Evolutionary conservation across 2,797 vertebrate genomes (phyloP).

Genomic region (Falco berigora): DNA sequence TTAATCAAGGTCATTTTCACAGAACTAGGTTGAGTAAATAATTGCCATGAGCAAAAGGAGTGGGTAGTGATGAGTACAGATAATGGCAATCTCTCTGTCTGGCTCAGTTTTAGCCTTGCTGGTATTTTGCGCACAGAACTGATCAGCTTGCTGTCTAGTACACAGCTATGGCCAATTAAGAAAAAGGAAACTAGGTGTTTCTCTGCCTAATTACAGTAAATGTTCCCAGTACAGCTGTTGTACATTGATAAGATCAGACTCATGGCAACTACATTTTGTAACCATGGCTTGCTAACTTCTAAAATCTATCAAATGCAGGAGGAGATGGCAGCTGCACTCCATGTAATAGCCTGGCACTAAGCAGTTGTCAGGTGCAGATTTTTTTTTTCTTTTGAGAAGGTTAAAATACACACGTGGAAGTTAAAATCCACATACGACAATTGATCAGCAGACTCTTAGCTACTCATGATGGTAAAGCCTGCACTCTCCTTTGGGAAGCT

Average conservation of each 20-base stretch:
- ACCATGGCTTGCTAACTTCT: neutral
- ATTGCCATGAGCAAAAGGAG: neutral
- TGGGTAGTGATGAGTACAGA: neutral
- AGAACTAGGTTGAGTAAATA: neutral
- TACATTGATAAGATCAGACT: neutral
- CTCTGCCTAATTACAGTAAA: neutral
- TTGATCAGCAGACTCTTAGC: neutral
- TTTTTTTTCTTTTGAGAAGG: neutral
- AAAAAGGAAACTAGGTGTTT: neutral
- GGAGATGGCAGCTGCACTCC: neutral
- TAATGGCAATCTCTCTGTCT: neutral
- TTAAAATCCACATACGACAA: neutral
- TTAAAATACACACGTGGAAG: neutral
- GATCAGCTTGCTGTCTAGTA: neutral
- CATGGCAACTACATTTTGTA: neutral
- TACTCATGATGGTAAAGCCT: neutral
- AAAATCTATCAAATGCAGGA: neutral
- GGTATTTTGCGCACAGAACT: neutral
- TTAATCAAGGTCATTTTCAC: neutral
- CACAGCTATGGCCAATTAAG: neutral
- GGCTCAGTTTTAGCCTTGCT: neutral
- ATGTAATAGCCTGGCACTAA: neutral
- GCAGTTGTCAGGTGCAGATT: neutral
- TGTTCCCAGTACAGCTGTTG: neutral
- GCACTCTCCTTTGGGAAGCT: neutral